Conservation (phyloP, 2,888 invertebrate genomes). For the Apeira syringaria region DNA sequence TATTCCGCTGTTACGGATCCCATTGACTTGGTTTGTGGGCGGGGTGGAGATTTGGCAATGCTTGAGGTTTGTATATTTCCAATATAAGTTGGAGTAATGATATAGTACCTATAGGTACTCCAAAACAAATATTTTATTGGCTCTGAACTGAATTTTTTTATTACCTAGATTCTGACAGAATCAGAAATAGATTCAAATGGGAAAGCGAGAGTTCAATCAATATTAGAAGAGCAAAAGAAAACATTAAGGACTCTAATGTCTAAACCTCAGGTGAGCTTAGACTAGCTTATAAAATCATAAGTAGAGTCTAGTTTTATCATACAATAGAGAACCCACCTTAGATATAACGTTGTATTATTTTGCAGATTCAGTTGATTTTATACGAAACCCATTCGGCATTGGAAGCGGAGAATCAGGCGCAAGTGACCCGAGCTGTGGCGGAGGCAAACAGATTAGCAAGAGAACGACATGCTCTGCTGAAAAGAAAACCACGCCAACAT, state of each 20-base stretch:
- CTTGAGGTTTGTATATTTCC: too few relatives aligned
- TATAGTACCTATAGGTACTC: too few relatives aligned
- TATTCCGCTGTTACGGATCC: slow-evolving; percentile 91
- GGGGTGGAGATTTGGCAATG: slow-evolving; percentile 90
- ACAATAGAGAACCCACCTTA: too few relatives aligned
- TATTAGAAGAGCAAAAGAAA: slow-evolving; percentile 89
- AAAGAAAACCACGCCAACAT: slow-evolving; percentile 53
- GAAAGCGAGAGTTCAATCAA: slow-evolving; percentile 84
- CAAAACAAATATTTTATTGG: too few relatives aligned
- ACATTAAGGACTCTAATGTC: slow-evolving; percentile 90
- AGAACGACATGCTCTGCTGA: slow-evolving; percentile 85
- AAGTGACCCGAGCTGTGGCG: slow-evolving; percentile 87
- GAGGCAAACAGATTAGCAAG: slow-evolving; percentile 88
- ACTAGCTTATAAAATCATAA: background rate
- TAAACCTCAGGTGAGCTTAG: slow-evolving; percentile 86
- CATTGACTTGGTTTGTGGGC: slow-evolving; percentile 90
- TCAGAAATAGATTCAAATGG: slow-evolving; percentile 86
- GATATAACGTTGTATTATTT: too few relatives aligned
- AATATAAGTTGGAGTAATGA: too few relatives aligned
- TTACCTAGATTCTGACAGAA: slow-evolving; percentile 83
- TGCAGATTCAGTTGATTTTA: slow-evolving; percentile 89
- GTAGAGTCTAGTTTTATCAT: too few relatives aligned
- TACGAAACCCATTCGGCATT: slow-evolving; percentile 93
- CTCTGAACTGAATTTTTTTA: too few relatives aligned
- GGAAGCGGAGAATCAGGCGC: slow-evolving; percentile 88